phyloP scores from a whole-genome alignment of 2,888 invertebrate genomes.

The Metallyticus violacea region DNA sequence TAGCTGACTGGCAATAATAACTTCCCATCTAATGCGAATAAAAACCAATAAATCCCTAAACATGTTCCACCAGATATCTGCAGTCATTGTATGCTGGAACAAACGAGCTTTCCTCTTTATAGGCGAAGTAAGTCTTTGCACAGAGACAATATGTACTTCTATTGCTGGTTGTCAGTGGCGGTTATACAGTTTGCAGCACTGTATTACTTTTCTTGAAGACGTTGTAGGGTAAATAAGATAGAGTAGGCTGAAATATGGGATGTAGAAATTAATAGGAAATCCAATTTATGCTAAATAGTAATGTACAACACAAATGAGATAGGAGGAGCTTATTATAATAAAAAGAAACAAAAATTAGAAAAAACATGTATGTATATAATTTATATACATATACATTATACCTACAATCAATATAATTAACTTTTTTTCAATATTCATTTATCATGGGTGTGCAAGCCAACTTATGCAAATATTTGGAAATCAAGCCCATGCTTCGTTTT shows the following conservation, averaged over 20 bases:
- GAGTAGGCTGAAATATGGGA: too few species aligned
- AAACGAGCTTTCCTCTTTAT: neutral
- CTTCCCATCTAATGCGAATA: neutral
- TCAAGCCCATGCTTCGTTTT: neutral
- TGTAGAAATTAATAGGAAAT: too few species aligned
- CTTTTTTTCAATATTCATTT: neutral
- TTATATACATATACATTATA: neutral
- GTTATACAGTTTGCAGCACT: neutral
- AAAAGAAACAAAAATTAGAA: too few species aligned
- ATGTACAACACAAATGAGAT: too few species aligned
- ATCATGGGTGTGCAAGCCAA: neutral
- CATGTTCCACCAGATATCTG: neutral
- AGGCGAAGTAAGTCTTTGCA: neutral
- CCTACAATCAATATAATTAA: too few species aligned
- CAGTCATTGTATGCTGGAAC: neutral
- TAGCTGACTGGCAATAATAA: neutral
- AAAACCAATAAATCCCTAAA: neutral
- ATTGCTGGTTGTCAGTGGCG: neutral
- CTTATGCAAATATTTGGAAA: neutral
- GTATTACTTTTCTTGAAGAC: too few species aligned
- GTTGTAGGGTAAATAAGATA: too few species aligned
- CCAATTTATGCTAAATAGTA: too few species aligned
- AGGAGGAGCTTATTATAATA: neutral
- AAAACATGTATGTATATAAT: too few species aligned
- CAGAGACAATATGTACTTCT: neutral